Percentiles rank a stretch among this genome's conserved stretches.
Evolutionary conservation across 1,140 invertebrate genomes (phyloP).

Genomic region (Chymomyza costata): DNA sequence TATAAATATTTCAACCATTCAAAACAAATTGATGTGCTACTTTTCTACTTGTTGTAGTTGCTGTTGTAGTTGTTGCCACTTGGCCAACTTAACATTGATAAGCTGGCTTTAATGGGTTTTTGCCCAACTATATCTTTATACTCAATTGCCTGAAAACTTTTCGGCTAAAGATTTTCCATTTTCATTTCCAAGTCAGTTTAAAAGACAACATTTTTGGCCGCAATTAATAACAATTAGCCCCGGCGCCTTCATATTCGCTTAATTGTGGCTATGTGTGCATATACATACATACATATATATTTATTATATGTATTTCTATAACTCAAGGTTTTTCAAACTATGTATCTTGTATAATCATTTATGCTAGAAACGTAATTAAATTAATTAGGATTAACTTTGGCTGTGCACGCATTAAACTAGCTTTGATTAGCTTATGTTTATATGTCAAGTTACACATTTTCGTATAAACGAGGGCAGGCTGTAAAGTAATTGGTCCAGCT

Average conservation of each 20-base stretch:
- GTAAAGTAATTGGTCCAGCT: no score
- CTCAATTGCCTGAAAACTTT: background rate
- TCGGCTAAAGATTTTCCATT: conserved; percentile 1
- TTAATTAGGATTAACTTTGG: conserved; percentile 73
- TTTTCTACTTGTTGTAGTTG: no score
- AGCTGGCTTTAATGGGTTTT: conserved; percentile 1
- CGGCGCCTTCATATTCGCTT: conserved; percentile 44
- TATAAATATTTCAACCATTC: conserved; percentile 25
- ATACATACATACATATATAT: conserved; percentile 9
- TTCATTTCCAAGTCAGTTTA: conserved; percentile 6
- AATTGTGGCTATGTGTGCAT: conserved; percentile 47
- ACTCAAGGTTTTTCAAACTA: no score
- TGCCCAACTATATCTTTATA: background rate
- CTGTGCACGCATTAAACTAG: conserved; percentile 70
- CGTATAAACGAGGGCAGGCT: no score
- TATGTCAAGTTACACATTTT: conserved; percentile 33
- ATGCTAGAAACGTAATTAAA: conserved; percentile 70
- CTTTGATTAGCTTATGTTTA: conserved; percentile 69
- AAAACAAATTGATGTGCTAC: conserved; percentile 26
- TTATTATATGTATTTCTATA: no score
- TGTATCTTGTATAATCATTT: conserved; percentile 58
- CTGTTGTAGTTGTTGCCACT: background rate
- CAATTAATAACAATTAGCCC: conserved; percentile 66
- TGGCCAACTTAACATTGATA: background rate
- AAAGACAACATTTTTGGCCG: conserved; percentile 15